Base-by-base conservation (phyloP, 2,113 vertebrate species). In the Gambusia holbrooki region DNA sequence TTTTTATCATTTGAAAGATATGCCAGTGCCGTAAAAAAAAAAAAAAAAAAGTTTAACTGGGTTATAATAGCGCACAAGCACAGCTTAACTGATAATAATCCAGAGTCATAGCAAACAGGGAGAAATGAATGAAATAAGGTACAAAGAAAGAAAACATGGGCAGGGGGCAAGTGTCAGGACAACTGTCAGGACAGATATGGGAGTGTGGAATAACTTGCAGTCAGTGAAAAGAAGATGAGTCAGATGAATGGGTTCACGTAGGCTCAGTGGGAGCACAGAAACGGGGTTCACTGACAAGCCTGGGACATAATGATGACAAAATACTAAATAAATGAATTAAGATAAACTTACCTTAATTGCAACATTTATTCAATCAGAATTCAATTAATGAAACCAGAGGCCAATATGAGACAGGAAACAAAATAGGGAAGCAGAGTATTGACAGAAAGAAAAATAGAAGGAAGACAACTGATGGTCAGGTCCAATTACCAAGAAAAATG, bases 401-500 rank as follows among this genome's bases (percentile, higher is more conserved):
- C 14, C 17, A 1, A 48, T 48, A 48, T 1, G 65, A 87, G 66
- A 68, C 69, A 63, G 62, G 22, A 62, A 60, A n/a, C 37, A 62
- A 76, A 72, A 3, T 6, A 5, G 45, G 28, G 15, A 13, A 45
- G 69, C 12, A 45, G 33, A 66, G 19, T 63, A 29, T n/a, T 8
- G 35, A 28, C 61, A 7, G 62, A 29, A 6, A 73, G 42, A 66
- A 63, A 66, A 40, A 83, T 22, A 37, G 75, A 76, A 40, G 67
- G 28, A 72, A 12, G 74, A 78, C 86, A 86, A 84, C 82, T 88
- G 83, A 85, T 9, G 79, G 80, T 80, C 85, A 79, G 81, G 80
- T 89, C 84, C 80, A 88, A 87, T 89, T 90, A 87, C 87, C 69
- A 40, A 66, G 73, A 80, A 82, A 85, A 84, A 87, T 54, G 77